Base-by-base conservation (phyloP, 1,140 invertebrate species). In the Ephestia elutella region DNA sequence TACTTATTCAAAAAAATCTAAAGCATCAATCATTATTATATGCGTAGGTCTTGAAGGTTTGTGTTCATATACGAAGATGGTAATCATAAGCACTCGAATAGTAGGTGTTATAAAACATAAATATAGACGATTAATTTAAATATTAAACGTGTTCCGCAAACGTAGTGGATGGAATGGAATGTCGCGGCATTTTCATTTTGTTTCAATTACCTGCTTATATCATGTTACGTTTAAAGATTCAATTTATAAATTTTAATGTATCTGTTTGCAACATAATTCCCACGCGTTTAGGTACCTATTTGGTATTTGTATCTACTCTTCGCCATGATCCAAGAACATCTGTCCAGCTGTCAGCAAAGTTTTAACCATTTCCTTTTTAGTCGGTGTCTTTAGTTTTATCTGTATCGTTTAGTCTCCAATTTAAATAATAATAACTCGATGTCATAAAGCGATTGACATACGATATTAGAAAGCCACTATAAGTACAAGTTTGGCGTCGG, bases 391-490 rank as follows among this genome's bases (percentile, higher is more conserved):
- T 32, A n/a, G 13, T 10, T 17, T 44, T n/a, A 4, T 15, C 2
- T n/a, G n/a, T n/a, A n/a, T n/a, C 2, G n/a, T n/a, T 2, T 10
- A 44, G 38, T n/a, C 2, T 44, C 32, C 13, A 35, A 35, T 11
- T 35, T 5, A n/a, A 44, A 44, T 44, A 44, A 15, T 44, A 2
- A 5, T 44, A 44, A 0, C 38, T 15, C 2, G 38, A 44, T 44
- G 38, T 15, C 38, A 44, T 15, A 44, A 32, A 4, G 38, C 38
- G 38, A 44, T 44, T 17, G 38, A 17, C 38, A 44, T 44, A 32
- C 30, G 30, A 32, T 32, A 76, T 76, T 80, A 80, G 81, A 84
- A 84, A 80, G 38, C 38, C 13, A 35, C 2, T 1, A 13, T 10
- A 44, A 44, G 38, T 44, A 44, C 38, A 44, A 21, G 20, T 21